These are phyloP conservation scores for Nephrotoma flavescens DNA, from an alignment of 2,888 invertebrate genomes.

Conservation along the genomic window DNA sequence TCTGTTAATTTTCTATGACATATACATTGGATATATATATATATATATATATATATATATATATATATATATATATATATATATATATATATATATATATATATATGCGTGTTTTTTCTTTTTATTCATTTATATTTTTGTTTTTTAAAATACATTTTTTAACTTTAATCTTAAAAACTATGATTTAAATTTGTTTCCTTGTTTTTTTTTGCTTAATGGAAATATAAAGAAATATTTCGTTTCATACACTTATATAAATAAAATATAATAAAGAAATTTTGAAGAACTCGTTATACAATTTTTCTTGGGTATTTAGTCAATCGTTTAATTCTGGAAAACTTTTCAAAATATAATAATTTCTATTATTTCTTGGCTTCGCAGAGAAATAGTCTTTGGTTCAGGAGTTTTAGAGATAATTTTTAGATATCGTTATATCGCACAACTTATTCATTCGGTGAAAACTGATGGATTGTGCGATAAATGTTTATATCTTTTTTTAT, in stretches of 20 bases:
- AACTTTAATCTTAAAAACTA: neutral
- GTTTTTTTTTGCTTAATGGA: neutral
- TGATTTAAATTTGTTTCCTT: neutral
- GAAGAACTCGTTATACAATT: neutral
- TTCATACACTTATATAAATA: neutral
- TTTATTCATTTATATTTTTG: neutral
- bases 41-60: too few species aligned
- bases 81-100: neutral
- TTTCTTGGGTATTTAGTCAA: neutral
- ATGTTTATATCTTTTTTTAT: neutral
- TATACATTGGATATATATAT: neutral
- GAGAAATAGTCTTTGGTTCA: neutral
- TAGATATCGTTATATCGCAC: neutral
- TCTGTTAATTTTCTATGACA: neutral
- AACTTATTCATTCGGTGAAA: too few species aligned
- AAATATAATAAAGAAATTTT: neutral
- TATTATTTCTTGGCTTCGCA: neutral
- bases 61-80: too few species aligned
- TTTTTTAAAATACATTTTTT: neutral
- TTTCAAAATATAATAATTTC: neutral
- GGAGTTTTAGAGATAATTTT: neutral
- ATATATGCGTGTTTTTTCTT: too few species aligned
- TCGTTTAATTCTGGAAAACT: neutral
- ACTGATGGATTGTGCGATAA: too few species aligned
- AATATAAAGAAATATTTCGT: neutral